Evolutionary conservation across 1,140 invertebrate species (phyloP).

Genomic region (Lasaia peninsularis): DNA sequence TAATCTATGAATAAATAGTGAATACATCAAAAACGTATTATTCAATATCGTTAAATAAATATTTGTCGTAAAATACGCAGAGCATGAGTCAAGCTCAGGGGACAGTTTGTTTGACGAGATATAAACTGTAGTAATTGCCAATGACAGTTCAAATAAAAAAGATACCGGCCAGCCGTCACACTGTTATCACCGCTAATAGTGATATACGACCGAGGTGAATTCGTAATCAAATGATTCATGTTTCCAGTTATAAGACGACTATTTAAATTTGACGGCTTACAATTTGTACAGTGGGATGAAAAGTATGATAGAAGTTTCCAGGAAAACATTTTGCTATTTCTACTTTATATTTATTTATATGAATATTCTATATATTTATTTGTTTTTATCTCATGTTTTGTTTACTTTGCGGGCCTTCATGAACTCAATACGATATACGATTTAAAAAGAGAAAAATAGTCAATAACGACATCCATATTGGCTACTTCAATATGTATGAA

Average conservation of each 20-base stretch:
- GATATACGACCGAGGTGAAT: conserved; percentile 6
- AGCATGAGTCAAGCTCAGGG: background rate
- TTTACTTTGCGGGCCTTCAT: too few relatives aligned
- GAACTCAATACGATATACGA: too few relatives aligned
- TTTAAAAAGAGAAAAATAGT: too few relatives aligned
- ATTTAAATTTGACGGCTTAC: background rate
- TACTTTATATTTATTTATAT: too few relatives aligned
- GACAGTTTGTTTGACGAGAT: background rate
- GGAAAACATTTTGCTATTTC: too few relatives aligned
- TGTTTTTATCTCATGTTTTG: too few relatives aligned
- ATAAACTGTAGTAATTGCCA: conserved; percentile 8
- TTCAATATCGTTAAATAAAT: conserved; percentile 7
- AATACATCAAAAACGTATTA: conserved; percentile 1
- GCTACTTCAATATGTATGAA: too few relatives aligned
- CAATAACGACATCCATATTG: too few relatives aligned
- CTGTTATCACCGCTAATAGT: conserved; percentile 10
- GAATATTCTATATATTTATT: too few relatives aligned
- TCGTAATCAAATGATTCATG: conserved; percentile 10
- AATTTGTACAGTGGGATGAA: too few relatives aligned
- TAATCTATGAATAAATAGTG: background rate
- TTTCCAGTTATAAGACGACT: conserved; percentile 3
- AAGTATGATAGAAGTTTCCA: too few relatives aligned
- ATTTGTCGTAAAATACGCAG: conserved; percentile 1
- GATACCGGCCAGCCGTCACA: conserved; percentile 1
- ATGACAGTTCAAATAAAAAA: conserved; percentile 7